Evolutionary conservation across 2,797 vertebrate species (phyloP), one percentile per base, ranked within the genome.

Genomic region (Takifugu rubripes): DNA sequence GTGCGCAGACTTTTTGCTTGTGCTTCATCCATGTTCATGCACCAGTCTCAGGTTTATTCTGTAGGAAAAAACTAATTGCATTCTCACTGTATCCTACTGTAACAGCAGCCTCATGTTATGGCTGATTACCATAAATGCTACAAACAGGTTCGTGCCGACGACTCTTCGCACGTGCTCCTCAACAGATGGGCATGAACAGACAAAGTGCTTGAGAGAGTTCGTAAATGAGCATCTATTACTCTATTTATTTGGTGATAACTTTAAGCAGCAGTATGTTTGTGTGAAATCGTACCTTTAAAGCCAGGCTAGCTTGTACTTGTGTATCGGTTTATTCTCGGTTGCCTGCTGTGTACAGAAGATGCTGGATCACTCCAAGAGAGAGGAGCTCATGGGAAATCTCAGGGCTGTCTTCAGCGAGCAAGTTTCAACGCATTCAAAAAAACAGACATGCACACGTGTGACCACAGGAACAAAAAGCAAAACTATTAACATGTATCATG

Each of bases 271-370:
- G 11, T 8, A 0, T 25, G 47, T 46, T 15, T 29, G 10, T 31
- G 14, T 31, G 29, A 17, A 31, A 29, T 3, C 42, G 11, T 69
- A 94, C 94, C 92, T 92, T 51, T 59, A 96, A 83, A 7, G 93
- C 81, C 42, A 91, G 65, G 54, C 92, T 92, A 72, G 93, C 92
- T 48, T 95, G 90, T 72, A 87, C 88, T 87, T 96, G 95, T 56
- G 91, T 75, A 14, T 91, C 91, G 7, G 68, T 56, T 27, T 94
- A 92, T 8, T 93, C 90, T 59, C 36, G 82, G 84, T 94, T 95
- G 27, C 92, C 92, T 89, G 93, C 81, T 40, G 90, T 89, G 3
- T 64, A 70, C 69, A 95, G 70, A 64, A 96, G 89, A 64, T 84
- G 50, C n/a, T 84, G 91, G 52, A 94, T 75, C 40, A 91, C 92